Percentiles rank a stretch among this genome's conserved stretches.
phyloP scores from a whole-genome alignment of 2,797 vertebrate genomes.

The Schizopygopsis pylzovi region DNA sequence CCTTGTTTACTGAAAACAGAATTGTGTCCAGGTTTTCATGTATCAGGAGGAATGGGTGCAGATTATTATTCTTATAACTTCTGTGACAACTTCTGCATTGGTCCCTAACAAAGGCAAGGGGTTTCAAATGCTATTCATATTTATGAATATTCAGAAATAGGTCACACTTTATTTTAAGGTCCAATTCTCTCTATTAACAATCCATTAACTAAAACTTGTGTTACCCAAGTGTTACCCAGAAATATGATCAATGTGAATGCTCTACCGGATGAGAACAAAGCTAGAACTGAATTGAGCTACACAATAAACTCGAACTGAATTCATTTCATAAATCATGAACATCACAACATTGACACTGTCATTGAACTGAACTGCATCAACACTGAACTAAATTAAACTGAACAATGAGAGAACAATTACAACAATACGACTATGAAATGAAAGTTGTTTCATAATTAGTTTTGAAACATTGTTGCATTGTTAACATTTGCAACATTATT shows the following conservation, averaged over 20 bases:
- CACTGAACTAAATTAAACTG: not conserved
- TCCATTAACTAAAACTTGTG: not conserved
- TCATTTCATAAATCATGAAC: not conserved
- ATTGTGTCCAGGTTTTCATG: conserved; percentile 15
- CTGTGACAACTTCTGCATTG: conserved; percentile 51
- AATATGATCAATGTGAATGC: not conserved
- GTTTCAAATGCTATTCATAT: conserved; percentile 57
- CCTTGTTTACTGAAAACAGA: conserved; percentile 25
- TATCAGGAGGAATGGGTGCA: conserved; percentile 4
- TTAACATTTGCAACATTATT: not conserved
- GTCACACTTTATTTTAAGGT: not conserved
- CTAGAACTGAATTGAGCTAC: conserved; percentile 29
- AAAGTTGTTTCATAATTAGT: not conserved
- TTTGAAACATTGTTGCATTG: not conserved
- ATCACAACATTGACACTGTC: not conserved
- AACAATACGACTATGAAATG: not conserved
- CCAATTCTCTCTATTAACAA: not conserved
- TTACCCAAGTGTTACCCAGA: not conserved
- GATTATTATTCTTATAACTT: conserved; percentile 33
- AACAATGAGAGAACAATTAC: not conserved
- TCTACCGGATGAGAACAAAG: conserved; percentile 47
- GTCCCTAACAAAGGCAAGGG: conserved; percentile 40
- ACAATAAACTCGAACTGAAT: conserved; percentile 7
- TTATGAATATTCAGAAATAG: conserved; percentile 60
- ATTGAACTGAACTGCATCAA: not conserved